Conservation (phyloP, 2,797 vertebrate genomes). For the Fringilla coelebs region DNA sequence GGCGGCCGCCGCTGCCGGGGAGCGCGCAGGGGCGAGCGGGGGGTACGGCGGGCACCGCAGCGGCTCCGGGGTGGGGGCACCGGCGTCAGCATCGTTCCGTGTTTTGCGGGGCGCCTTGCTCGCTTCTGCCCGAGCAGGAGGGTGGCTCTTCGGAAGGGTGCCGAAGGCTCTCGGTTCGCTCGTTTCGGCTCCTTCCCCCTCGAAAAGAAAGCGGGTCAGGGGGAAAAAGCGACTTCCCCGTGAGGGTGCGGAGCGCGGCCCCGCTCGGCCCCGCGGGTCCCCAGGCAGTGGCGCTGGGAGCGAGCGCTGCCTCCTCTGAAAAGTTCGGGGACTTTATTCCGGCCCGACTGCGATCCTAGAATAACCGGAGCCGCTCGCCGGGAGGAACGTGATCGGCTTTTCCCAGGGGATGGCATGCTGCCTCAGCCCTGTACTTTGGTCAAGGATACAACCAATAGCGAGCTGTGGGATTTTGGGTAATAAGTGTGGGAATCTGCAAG, state of each 20-base stretch:
- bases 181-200: background rate
- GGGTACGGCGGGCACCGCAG: background rate
- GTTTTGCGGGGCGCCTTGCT: background rate
- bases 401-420: slow-evolving; percentile 66
- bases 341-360: slow-evolving; percentile 43
- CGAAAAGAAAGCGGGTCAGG: background rate
- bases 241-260: background rate
- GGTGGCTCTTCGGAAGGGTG: background rate
- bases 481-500: slow-evolving; percentile 78
- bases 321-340: slow-evolving; percentile 62
- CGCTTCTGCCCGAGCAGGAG: background rate
- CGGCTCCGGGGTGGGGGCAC: background rate
- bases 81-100: background rate
- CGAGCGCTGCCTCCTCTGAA: background rate
- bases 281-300: background rate
- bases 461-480: slow-evolving; percentile 76
- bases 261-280: background rate
- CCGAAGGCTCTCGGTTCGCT: background rate
- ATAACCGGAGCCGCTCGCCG: slow-evolving; percentile 57
- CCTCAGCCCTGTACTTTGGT: slow-evolving; percentile 55
- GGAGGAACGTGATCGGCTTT: slow-evolving; percentile 64
- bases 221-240: background rate
- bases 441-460: slow-evolving; percentile 67
- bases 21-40: background rate
- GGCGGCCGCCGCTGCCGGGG: slow-evolving; percentile 4